Base-by-base conservation (phyloP, 1,140 invertebrate genomes). In the Eciton burchellii region DNA sequence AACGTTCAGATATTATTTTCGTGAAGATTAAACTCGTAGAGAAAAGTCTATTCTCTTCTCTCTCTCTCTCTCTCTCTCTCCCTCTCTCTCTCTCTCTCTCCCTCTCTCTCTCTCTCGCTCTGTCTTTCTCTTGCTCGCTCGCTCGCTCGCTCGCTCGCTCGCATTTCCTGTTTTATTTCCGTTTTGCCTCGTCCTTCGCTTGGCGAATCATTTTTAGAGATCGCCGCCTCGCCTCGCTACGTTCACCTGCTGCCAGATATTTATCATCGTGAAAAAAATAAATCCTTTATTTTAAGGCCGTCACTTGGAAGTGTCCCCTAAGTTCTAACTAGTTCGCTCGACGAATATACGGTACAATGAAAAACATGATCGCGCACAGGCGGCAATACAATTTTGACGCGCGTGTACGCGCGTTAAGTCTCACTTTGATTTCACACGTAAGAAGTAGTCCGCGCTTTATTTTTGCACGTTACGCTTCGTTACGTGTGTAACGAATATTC, bases 221-320 rank as follows among this genome's bases (percentile, higher is more conserved):
- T 60, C 43, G n/a, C 35, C 43, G n/a, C 35, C n/a, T 41, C 24
- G 35, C 21, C 8, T 41, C 47, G 49, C 57, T 9, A 57, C 56
- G n/a, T 24, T 73, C 59, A 56, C 24, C 52, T 29, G n/a, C 29
- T 73, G 35, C 81, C 65, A 56, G 65, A 29, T 73, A 81, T 66
- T 66, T 82, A 77, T 81, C 70, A 68, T 70, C 11, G 84, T 88
- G 86, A 86, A 76, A 86, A 88, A 86, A 88, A 88, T 88, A 82
- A 88, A 65, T 76, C 49, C 35, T 88, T 85, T 85, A 62, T 88
- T 84, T 88, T 88, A 88, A 88, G 87, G 87, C 86, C 87, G 84
- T 88, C 77, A 76, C 76, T 88, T 21, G 12, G 35, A 72, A 81
- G 57, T 68, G 73, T 88, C 62, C 43, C 52, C 74, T 85, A n/a